Evolutionary conservation across 2,797 vertebrate genomes (phyloP).

Genomic region (Oceanodroma leucorhoa): DNA sequence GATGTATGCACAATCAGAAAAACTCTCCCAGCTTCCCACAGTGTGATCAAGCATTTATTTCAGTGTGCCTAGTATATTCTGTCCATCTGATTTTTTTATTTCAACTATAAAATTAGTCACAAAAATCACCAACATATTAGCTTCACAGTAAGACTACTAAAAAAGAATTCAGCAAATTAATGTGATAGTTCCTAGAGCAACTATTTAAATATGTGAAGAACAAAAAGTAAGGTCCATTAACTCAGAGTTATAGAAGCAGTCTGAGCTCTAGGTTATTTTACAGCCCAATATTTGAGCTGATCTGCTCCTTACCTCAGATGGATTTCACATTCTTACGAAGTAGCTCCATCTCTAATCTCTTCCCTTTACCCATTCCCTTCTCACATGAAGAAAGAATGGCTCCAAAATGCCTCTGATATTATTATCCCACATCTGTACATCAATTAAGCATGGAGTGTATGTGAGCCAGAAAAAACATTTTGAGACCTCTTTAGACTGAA

Average conservation of each 20-base stretch:
- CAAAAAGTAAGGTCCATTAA: not conserved
- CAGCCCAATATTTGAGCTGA: not conserved
- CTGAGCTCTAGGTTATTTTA: not conserved
- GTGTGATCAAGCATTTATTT: not conserved
- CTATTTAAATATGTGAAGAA: not conserved
- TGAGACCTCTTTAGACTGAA: slow-evolving; percentile 37
- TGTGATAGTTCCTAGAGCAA: not conserved
- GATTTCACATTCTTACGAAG: slow-evolving; percentile 14
- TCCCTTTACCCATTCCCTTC: slow-evolving; percentile 4
- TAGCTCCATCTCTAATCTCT: not conserved
- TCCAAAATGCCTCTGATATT: slow-evolving; percentile 4
- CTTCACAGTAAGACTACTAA: not conserved
- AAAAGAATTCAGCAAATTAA: not conserved
- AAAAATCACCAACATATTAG: not conserved
- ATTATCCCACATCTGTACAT: not conserved
- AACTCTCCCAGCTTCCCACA: not conserved
- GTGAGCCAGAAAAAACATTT: slow-evolving; percentile 48
- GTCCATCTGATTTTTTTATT: not conserved
- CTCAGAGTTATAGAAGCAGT: not conserved
- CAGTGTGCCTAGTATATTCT: not conserved
- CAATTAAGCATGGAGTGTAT: slow-evolving; percentile 32
- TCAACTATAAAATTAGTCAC: not conserved
- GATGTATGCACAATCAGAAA: not conserved
- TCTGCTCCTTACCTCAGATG: not conserved
- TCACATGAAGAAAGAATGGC: not conserved